Base-by-base conservation (phyloP, 2,113 vertebrate species). In the Eublepharis macularius region DNA sequence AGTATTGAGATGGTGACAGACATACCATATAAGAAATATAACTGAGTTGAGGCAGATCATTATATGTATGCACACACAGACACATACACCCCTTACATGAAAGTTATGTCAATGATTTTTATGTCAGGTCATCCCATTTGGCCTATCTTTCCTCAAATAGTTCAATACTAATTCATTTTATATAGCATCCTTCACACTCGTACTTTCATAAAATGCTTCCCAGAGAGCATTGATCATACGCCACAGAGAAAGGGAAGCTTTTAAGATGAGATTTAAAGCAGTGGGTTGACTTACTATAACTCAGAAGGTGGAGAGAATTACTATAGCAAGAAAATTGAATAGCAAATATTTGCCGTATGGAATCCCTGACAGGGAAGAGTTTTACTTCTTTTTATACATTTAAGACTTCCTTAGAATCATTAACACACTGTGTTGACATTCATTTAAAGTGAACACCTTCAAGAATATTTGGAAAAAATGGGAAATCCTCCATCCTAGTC, bases 101-200 rank as follows among this genome's bases (percentile, higher is more conserved):
- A 80, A 80, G 41, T 80, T 73, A 32, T 80, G 81, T 80, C 76
- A 65, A 39, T 79, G 32, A 63, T 73, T 80, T 85, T 85, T 73
- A 70, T 86, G 69, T 86, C 77, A 47, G 84, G 76, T 85, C 51
- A 85, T 80, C 68, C 69, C 76, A 79, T 80, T 80, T 85, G 51
- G 32, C 76, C 77, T 65, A 73, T 49, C 68, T 72, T 85, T 80
- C 68, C 51, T 74, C 76, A 47, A 85, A 72, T 79, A 45, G 39
- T 72, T 85, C 83, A 63, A 65, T 85, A 80, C 84, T 60, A 74
- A 85, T 80, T 80, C 77, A 85, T 80, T 85, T 85, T 85, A 79
- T 85, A 80, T 85, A 73, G 76, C 57, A 36, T 79, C 68, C 76
- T 85, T 85, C 76, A 85, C 76, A 80, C 68, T 73, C 54, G 47